Base-by-base conservation (phyloP, 2,888 invertebrate genomes). In the Diachrysia chrysitis region DNA sequence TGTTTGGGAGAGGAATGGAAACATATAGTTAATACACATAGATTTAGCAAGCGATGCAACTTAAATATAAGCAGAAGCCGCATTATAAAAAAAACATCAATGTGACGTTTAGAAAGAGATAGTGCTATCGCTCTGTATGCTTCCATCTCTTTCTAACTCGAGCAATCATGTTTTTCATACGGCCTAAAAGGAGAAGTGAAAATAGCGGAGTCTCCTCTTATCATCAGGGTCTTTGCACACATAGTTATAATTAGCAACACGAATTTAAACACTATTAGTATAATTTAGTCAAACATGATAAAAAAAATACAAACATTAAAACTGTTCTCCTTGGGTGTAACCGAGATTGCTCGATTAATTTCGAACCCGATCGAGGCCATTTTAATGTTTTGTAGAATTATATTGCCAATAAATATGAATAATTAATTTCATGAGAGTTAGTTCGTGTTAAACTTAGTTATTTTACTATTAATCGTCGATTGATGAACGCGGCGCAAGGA, bases 21-120 rank as follows among this genome's bases (percentile, higher is more conserved):
- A 74, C 74, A 75, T 72, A 77, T 56, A 77, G 74, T 61, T 75
- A 77, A 72, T 73, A 75, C 74, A 75, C 77, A 74, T 63, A 64
- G 16, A 71, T 54, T 58, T 72, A 75, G 74, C 77, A 75, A 75
- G 73, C 74, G 66, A 46, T 63, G 57, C 48, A 54, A 66, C 35
- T 66, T 60, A 58, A 60, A 60, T 48, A n/a, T n/a, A 55, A 55
- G 56, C 77, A 77, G 64, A 77, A 19, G 25, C 46, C 48, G 37
- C 58, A 46, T 5, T 0, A 56, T 46, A 63, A 58, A 0, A 32
- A 32, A 32, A 5, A 10, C 32, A 32, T 32, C 32, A 10, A 10
- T 0, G 32, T 32, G 7, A 9, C 10, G 10, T 10, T 32, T 32
- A 32, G 57, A 57, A 62, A 56, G 37, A 58, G 51, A 53, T 21